A percentile compares a stretch with the other conserved stretches of the same genome.
phyloP scores from a whole-genome alignment of 2,888 invertebrate genomes.

The Malthinus flaveolus region DNA sequence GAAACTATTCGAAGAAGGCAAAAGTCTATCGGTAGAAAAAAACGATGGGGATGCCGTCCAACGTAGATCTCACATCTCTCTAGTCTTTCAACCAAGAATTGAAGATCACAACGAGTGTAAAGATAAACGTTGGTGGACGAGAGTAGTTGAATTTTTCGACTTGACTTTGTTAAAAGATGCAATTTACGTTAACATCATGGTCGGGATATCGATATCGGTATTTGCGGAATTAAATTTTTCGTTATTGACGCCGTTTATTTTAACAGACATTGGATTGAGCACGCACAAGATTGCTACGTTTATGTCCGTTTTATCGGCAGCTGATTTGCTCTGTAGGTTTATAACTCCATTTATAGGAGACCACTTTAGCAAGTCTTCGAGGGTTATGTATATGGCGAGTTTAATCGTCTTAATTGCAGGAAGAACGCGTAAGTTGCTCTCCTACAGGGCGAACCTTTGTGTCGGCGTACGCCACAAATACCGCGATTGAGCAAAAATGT shows the following conservation, averaged over 20 bases:
- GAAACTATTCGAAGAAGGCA: constrained; percentile 59
- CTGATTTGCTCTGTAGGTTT: constrained; percentile 63
- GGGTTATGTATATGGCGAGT: constrained; percentile 67
- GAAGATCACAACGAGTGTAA: constrained; percentile 34
- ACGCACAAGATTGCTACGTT: constrained; percentile 63
- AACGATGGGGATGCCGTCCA: background rate
- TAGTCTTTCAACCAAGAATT: constrained; percentile 31
- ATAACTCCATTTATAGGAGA: constrained; percentile 69
- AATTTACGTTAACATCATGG: constrained; percentile 67
- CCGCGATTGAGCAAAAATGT: too few species aligned
- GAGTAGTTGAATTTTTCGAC: constrained; percentile 63
- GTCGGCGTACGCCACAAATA: too few species aligned
- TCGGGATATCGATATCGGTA: constrained; percentile 69
- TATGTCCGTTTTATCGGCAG: constrained; percentile 62
- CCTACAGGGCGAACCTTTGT: too few species aligned
- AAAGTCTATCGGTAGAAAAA: background rate
- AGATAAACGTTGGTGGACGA: constrained; percentile 40
- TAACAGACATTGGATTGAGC: constrained; percentile 64
- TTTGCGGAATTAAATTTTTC: constrained; percentile 74
- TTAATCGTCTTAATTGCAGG: constrained; percentile 62
- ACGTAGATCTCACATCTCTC: background rate
- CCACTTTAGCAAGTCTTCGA: constrained; percentile 62
- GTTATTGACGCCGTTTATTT: constrained; percentile 66
- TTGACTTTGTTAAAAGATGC: constrained; percentile 68
- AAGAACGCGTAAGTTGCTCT: constrained; percentile 69